phyloP scores from a whole-genome alignment of 2,797 vertebrate species.

The Amphiprion clarkii region DNA sequence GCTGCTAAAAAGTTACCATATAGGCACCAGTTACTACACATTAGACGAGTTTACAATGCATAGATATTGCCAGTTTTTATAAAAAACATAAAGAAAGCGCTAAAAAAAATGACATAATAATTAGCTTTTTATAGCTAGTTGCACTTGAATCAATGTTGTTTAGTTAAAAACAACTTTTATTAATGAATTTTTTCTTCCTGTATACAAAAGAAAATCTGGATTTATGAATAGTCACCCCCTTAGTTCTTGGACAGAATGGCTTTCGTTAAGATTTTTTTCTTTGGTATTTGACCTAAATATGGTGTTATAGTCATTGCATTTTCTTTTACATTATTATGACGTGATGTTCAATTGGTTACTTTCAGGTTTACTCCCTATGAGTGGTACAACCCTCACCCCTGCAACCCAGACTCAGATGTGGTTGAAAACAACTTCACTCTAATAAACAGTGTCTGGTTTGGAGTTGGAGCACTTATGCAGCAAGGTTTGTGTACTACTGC shows the following conservation, averaged over 20 bases:
- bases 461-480: constrained; percentile 98
- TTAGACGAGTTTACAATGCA: neutral
- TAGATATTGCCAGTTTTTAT: neutral
- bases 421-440: constrained; percentile 99
- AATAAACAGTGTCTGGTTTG: constrained; percentile 98
- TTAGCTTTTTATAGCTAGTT: neutral
- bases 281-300: neutral
- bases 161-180: too few relatives aligned
- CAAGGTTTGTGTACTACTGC: constrained; percentile 87
- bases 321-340: neutral
- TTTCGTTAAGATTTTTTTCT: neutral
- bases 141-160: neutral
- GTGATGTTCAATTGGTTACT: neutral
- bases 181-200: neutral
- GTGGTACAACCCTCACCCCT: constrained; percentile 99
- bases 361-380: constrained; percentile 98
- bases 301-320: neutral
- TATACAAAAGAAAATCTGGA: neutral
- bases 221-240: neutral
- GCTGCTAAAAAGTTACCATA: neutral
- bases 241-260: too few relatives aligned
- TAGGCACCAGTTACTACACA: too few relatives aligned
- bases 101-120: neutral
- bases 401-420: constrained; percentile 97
- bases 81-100: neutral